phyloP scores from a whole-genome alignment of 2,113 vertebrate species.

The Mionectes macconnelli region DNA sequence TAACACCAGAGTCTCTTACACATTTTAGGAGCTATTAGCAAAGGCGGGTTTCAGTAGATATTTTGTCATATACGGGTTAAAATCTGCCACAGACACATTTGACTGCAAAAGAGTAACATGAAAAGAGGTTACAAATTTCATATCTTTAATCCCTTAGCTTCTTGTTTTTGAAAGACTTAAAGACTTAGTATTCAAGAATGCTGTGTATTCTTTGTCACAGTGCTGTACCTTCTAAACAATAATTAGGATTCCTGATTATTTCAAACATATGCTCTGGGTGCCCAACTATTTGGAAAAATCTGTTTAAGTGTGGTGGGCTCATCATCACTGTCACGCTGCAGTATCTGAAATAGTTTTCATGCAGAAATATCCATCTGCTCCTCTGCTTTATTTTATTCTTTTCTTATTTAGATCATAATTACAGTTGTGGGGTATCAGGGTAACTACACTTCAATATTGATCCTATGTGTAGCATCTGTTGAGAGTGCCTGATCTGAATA shows the following conservation, averaged over 20 bases:
- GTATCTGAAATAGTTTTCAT: slow-evolving; percentile 14
- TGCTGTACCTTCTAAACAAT: not conserved
- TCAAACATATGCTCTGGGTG: not conserved
- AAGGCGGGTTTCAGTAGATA: not conserved
- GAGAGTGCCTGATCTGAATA: slow-evolving; percentile 3
- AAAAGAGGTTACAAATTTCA: not conserved
- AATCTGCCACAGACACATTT: not conserved
- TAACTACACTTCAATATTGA: slow-evolving; percentile 7
- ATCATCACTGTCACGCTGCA: not conserved
- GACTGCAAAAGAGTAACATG: not conserved
- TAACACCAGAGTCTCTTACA: not conserved
- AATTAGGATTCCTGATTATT: not conserved
- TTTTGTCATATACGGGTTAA: not conserved
- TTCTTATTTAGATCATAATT: slow-evolving; percentile 40
- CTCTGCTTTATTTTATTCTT: slow-evolving; percentile 23
- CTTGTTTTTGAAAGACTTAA: not conserved
- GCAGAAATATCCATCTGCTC: not conserved
- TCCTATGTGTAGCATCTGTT: slow-evolving; percentile 37
- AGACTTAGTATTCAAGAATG: not conserved
- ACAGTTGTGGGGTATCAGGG: not conserved
- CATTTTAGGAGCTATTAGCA: not conserved
- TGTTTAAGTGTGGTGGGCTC: not conserved
- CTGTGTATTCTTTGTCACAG: not conserved
- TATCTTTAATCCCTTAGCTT: not conserved
- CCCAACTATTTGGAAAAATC: not conserved